Conservation (phyloP, 2,113 vertebrate species). For the Suncus etruscus region DNA sequence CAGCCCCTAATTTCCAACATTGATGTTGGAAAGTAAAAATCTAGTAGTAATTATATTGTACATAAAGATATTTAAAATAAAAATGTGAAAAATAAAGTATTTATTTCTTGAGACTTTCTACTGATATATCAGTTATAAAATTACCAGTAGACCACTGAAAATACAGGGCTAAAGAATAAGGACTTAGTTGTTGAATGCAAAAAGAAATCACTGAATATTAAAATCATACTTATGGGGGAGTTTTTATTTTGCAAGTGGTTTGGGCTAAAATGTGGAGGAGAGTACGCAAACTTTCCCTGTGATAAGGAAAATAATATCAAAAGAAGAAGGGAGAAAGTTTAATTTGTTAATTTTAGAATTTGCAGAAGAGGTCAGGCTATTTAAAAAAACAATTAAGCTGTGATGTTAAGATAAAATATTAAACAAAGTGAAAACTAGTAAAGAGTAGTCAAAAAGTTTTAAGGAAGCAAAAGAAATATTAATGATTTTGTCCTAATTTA, state of each 20-base stretch:
- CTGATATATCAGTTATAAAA: neutral
- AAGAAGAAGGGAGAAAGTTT: neutral
- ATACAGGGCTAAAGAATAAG: neutral
- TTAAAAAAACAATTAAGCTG: neutral
- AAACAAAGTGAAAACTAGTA: neutral
- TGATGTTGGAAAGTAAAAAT: no score
- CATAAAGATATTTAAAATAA: no score
- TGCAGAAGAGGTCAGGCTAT: neutral
- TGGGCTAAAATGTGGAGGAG: conserved; percentile 2
- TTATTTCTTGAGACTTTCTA: neutral
- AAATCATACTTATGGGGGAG: neutral
- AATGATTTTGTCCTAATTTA: conserved; percentile 8
- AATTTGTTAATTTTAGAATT: neutral
- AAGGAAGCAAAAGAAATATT: neutral
- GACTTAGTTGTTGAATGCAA: neutral
- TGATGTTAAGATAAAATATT: neutral
- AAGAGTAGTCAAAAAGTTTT: neutral
- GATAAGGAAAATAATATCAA: neutral
- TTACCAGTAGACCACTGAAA: neutral
- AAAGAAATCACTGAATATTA: neutral
- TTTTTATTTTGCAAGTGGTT: neutral
- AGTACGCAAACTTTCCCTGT: neutral
- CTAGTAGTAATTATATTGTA: no score
- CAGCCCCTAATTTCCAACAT: no score
- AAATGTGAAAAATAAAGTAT: neutral